Conservation (phyloP, 1,140 invertebrate genomes). For the Lutraria rhynchaena region DNA sequence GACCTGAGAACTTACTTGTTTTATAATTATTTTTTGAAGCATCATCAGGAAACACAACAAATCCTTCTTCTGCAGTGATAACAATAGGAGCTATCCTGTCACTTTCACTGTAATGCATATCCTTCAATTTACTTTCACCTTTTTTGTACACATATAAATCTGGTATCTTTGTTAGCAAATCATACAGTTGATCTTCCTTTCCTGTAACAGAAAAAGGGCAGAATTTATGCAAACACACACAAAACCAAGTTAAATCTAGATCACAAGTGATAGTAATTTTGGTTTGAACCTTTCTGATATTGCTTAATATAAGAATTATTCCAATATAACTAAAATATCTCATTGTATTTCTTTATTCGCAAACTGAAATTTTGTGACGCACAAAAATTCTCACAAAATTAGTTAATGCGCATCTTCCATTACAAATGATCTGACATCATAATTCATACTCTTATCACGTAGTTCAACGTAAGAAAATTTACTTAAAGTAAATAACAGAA, state of each 20-base stretch:
- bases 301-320: too few species aligned
- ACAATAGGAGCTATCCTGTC: conserved; percentile 48
- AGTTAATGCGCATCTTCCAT: background rate
- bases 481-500: background rate
- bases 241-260: too few species aligned
- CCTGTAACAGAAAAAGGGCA: too few species aligned
- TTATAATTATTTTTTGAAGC: background rate
- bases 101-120: conserved; percentile 38
- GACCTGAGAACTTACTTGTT: background rate
- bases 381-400: background rate
- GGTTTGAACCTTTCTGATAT: too few species aligned
- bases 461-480: too few species aligned
- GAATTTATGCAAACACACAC: too few species aligned
- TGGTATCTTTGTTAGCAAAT: background rate
- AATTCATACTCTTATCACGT: background rate
- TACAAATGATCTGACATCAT: background rate
- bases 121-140: background rate
- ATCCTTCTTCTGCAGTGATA: conserved; percentile 35
- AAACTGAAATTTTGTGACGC: background rate
- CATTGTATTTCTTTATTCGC: background rate
- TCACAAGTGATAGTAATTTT: too few species aligned
- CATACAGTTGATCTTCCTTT: conserved; percentile 18
- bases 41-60: conserved; percentile 43
- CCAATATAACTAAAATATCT: background rate
- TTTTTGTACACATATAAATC: conserved; percentile 37